Base-by-base conservation (phyloP, 2,113 vertebrate species). In the Strix uralensis region DNA sequence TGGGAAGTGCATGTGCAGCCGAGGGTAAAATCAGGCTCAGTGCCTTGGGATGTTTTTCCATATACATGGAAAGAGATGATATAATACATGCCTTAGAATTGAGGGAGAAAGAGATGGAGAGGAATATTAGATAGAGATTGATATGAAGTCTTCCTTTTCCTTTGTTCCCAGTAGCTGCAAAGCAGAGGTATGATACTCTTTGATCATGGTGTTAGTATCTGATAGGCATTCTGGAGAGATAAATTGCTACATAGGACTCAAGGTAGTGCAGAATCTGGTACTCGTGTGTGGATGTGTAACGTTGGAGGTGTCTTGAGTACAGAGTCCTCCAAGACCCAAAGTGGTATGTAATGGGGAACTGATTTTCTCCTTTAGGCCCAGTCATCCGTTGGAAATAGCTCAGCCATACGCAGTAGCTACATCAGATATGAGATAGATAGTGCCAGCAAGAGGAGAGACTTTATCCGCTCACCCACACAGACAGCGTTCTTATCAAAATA, bases 1-100 rank as follows among this genome's bases (percentile, higher is more conserved):
- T 91, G 70, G 96, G 85, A 91, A 47, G 65, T 93, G 71, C 49
- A 46, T 42, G 91, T 67, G 92, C 89, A 95, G 92, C 93, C 21
- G 4, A 96, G 93, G 86, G 92, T 94, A 93, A 94, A 97, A 94
- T 96, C 94, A 63, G 65, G 63, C 81, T 83, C 66, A 36, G 44
- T 62, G 89, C 91, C 86, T 94, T 86, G 67, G 75, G 83, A 92
- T 95, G 49, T 79, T 96, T 96, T 88, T 90, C 74, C 59, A 18
- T 85, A 49, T 78, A 90, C 34, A 46, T 46, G 55, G 82, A 46
- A 89, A 86, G 44, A 52, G 54, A 77, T 71, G 70, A 62, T 88
- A 52, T 29, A 78, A 78, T 74, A 38, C 29, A 9, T 59, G 40
- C 44, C 34, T 75, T 62, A 84, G 40, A 85, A 66, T 4, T 47